These are phyloP conservation scores for Phragmatobia fuliginosa DNA, from an alignment of 2,888 invertebrate species.

Conservation along the genomic window DNA sequence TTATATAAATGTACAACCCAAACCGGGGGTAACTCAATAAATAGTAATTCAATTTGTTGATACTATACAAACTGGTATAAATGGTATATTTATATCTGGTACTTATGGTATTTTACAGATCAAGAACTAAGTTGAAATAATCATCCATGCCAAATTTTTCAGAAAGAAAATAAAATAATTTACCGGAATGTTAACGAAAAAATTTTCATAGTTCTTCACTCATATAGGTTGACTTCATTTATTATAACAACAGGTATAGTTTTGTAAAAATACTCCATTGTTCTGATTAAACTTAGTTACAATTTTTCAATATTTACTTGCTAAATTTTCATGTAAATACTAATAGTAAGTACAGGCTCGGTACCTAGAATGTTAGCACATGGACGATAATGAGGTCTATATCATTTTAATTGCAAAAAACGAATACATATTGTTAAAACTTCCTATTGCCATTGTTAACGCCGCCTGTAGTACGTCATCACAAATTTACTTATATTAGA, in stretches of 20 bases:
- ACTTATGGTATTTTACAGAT: not conserved
- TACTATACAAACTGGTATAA: too few species aligned
- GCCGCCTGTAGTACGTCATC: not conserved
- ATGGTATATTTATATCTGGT: too few species aligned
- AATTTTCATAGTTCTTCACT: not conserved
- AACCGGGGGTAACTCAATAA: too few species aligned
- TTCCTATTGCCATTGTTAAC: not conserved
- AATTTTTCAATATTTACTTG: not conserved
- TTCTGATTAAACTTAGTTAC: not conserved
- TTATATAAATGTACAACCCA: too few species aligned
- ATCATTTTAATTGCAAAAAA: not conserved
- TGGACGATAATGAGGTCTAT: not conserved
- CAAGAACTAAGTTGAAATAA: not conserved
- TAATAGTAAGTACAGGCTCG: not conserved
- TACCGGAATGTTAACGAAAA: not conserved
- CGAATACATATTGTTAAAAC: not conserved
- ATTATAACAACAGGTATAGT: not conserved
- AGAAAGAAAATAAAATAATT: not conserved
- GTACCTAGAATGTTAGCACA: not conserved
- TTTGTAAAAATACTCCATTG: not conserved
- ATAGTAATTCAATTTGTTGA: too few species aligned
- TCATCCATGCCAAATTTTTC: not conserved
- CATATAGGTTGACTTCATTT: not conserved
- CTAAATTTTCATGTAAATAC: not conserved
- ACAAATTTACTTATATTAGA: constrained; percentile 6